Evolutionary conservation across 1,140 invertebrate species (phyloP), one percentile per base, ranked within the genome.

Genomic region (Heliconius himera): DNA sequence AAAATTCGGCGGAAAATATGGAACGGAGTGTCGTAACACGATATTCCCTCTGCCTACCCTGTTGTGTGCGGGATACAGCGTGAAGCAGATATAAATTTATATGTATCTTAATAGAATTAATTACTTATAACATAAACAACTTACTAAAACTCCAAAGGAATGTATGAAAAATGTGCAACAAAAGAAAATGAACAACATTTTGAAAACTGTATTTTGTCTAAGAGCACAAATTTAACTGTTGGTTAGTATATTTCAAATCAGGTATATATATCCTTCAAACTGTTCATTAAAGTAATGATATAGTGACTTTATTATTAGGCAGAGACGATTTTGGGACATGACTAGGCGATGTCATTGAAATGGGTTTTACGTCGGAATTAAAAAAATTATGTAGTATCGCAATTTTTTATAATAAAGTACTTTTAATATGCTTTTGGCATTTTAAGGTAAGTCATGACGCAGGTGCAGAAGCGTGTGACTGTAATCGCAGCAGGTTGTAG

Each of bases 281-380:
- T 56, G 38, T 66, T 33, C 54, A 74, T 29, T 74, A 74, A 49
- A 16, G 2, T 74, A 74, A 46, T 49, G 22, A 74, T 76, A 60
- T 66, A 66, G 22, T 29, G 36, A 76, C 33, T 66, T 66, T 29
- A 66, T 66, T 66, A 66, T 66, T 29, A 29, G 13, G 60, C 22
- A 29, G 60, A 3, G 26, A 66, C 26, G 26, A 66, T 66, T 66
- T 66, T 66, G 60, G 60, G 60, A 29, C n/a, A 29, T 66, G 22
- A 66, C 22, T 26, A 66, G 22, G 60, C n/a, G 22, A 6, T 51
- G 29, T 5, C 60, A 46, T 22, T 26, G 3, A 29, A 60, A 60
- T 13, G 5, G 26, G 4, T 5, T 60, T 56, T 56, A 26, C 20
- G 26, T 9, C 26, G 1, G 4, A 29, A 60, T 51, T 8, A 20